Percentiles rank a stretch among this genome's conserved stretches.
Evolutionary conservation across 1,140 invertebrate genomes (phyloP).

Genomic region (Drosophila persimilis): DNA sequence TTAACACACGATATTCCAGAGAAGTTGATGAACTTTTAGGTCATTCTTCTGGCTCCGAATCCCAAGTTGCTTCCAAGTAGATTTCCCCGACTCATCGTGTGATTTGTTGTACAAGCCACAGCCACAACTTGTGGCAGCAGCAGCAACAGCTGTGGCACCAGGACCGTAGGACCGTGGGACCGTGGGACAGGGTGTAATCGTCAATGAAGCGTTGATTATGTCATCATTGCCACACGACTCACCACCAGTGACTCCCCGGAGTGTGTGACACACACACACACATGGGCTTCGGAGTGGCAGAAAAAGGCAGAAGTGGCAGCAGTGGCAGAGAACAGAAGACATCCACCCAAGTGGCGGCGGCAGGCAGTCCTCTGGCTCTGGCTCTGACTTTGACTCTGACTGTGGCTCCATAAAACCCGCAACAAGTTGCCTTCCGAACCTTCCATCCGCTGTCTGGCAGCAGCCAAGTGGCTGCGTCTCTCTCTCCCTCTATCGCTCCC

Average conservation of each 20-base stretch:
- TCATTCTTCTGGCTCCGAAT: too few species aligned
- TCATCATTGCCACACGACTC: constrained; percentile 48
- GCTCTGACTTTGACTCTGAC: too few species aligned
- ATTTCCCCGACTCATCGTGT: too few species aligned
- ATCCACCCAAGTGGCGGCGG: constrained; percentile 10
- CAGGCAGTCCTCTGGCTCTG: too few species aligned
- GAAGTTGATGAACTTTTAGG: neutral
- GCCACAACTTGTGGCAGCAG: constrained; percentile 28
- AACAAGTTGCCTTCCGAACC: too few species aligned
- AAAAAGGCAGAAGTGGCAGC: constrained; percentile 12
- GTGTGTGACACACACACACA: constrained; percentile 26
- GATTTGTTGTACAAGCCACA: too few species aligned
- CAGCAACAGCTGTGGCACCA: constrained; percentile 20
- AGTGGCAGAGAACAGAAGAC: constrained; percentile 3
- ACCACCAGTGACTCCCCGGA: constrained; percentile 20
- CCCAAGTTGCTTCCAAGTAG: too few species aligned
- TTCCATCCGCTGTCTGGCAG: too few species aligned
- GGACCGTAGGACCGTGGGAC: too few species aligned
- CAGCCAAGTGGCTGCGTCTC: too few species aligned
- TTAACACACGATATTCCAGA: neutral
- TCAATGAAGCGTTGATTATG: constrained; percentile 77
- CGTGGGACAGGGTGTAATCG: constrained; percentile 1
- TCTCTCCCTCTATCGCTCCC: too few species aligned
- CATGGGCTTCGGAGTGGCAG: neutral
- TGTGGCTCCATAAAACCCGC: too few species aligned